Conservation (phyloP, 2,797 vertebrate genomes). For the Tympanoctomys barrerae region DNA sequence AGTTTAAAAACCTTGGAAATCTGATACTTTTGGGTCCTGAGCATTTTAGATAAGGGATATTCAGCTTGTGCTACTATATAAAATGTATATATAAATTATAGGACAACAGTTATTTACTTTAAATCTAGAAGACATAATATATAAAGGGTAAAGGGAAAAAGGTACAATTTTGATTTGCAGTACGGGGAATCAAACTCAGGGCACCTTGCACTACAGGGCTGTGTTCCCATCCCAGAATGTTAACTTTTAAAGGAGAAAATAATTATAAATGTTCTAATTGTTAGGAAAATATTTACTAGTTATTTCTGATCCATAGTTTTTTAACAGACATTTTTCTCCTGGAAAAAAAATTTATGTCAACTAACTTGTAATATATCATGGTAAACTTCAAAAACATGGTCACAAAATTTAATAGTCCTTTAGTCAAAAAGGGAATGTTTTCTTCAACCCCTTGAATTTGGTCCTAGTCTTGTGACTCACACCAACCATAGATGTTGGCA, state of each 20-base stretch:
- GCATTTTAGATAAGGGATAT: not conserved
- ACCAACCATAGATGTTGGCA: not conserved
- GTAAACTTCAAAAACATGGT: slow-evolving; percentile 2
- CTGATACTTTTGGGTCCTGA: not conserved
- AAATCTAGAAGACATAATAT: slow-evolving; percentile 15
- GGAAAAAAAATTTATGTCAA: not conserved
- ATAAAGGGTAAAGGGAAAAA: slow-evolving; percentile 19
- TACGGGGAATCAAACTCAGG: not conserved
- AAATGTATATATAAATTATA: slow-evolving; percentile 13
- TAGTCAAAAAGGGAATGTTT: not conserved
- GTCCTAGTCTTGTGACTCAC: not conserved
- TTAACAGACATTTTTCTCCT: not conserved
- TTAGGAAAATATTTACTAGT: slow-evolving; percentile 17
- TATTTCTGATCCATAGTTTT: not conserved
- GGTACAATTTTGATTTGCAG: not conserved
- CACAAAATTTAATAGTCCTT: not conserved
- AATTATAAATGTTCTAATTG: slow-evolving; percentile 34
- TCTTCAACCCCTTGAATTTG: not conserved
- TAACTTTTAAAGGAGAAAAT: slow-evolving; percentile 35
- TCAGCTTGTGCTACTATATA: not conserved
- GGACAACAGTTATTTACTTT: slow-evolving; percentile 1
- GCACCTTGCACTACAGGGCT: not conserved
- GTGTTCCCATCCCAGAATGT: not conserved
- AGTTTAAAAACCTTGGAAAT: not conserved
- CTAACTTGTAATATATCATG: not conserved